These are phyloP conservation scores for Illadopsis cleaveri DNA, from an alignment of 2,113 vertebrate species.

Conservation along the genomic window DNA sequence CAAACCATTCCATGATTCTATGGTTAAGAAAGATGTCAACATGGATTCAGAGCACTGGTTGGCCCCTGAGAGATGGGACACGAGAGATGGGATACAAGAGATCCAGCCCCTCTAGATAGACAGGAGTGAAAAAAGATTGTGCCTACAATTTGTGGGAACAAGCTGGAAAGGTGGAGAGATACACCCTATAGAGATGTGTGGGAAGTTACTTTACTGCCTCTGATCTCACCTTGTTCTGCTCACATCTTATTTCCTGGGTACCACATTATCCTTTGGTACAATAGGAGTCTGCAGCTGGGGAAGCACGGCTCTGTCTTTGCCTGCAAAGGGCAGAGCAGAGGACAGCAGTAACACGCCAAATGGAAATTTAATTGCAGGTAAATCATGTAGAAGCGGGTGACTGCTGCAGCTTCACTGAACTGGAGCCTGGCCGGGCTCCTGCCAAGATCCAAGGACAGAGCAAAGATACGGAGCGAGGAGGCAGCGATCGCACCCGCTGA, in stretches of 20 bases:
- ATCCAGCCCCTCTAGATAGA: no score
- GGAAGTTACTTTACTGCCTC: neutral
- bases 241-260: neutral
- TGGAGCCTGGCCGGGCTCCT: neutral
- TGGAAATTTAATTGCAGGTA: neutral
- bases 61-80: neutral
- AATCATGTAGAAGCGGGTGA: neutral
- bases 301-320: accelerated
- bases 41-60: neutral
- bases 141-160: neutral
- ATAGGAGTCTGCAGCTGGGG: neutral
- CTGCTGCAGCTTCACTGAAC: neutral
- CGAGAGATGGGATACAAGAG: no score
- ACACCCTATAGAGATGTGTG: neutral
- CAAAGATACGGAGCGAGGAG: neutral
- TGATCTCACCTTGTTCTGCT: neutral
- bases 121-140: neutral
- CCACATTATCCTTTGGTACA: accelerated
- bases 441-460: slow-evolving; percentile 20
- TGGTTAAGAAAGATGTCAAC: neutral
- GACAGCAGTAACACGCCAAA: neutral
- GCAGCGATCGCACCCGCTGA: neutral
- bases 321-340: neutral
- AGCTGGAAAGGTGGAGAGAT: neutral
- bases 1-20: neutral